phyloP scores from a whole-genome alignment of 2,113 vertebrate species.

The Ciconia boyciana region DNA sequence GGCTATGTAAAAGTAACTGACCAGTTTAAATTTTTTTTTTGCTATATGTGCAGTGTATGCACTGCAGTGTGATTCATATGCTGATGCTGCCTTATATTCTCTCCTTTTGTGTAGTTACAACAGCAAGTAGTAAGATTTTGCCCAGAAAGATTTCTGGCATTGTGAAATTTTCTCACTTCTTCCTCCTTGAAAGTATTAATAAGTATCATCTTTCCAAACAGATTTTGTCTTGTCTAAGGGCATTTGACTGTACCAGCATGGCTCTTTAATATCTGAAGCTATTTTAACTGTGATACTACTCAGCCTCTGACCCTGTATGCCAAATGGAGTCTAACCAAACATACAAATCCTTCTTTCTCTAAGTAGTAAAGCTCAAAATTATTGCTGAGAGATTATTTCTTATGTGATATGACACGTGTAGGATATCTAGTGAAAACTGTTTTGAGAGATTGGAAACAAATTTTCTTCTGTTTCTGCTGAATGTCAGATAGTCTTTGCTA shows the following conservation, averaged over 20 bases:
- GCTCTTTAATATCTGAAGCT: background rate
- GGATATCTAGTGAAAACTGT: background rate
- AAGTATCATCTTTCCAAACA: background rate
- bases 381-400: background rate
- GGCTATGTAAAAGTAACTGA: background rate
- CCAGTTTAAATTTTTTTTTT: background rate
- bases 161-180: background rate
- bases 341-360: background rate
- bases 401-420: background rate
- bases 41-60: accelerated
- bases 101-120: background rate
- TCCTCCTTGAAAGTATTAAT: background rate
- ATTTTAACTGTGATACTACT: background rate
- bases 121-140: background rate
- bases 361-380: background rate
- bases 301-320: background rate
- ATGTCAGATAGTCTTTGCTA: background rate
- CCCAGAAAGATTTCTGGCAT: background rate
- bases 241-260: background rate
- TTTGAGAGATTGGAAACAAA: background rate
- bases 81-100: background rate
- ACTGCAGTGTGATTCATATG: background rate
- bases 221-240: background rate
- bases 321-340: background rate
- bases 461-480: background rate